Percentiles rank a stretch among this genome's conserved stretches.
Conservation (phyloP, 37 sponge, comb jelly and placozoan genomes). For the Diacarnus erythraeanus region DNA sequence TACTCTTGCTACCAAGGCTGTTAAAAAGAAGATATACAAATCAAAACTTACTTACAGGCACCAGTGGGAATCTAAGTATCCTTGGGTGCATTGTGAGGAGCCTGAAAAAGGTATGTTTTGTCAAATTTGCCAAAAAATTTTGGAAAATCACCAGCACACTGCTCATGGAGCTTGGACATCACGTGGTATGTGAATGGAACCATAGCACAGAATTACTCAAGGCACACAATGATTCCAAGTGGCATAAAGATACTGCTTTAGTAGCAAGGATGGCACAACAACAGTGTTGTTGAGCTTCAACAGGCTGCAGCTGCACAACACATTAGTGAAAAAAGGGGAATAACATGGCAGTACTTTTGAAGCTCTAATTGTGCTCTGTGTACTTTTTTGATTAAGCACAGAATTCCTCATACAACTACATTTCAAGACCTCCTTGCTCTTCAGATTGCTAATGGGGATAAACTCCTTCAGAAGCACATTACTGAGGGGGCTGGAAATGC, state of each 20-base stretch:
- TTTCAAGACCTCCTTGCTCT: conserved; percentile 23
- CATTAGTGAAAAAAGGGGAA: neutral
- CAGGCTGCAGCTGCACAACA: neutral
- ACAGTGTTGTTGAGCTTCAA: neutral
- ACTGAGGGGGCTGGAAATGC: conserved; percentile 25
- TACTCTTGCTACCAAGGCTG: too few relatives aligned
- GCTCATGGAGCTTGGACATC: conserved; percentile 24
- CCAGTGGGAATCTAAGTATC: neutral
- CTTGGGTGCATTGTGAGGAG: neutral
- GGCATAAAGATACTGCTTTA: conserved; percentile 15
- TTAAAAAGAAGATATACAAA: neutral
- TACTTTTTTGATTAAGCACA: conserved; percentile 40
- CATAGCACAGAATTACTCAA: conserved; percentile 25
- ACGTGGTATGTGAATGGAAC: conserved; percentile 10
- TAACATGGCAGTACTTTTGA: conserved; percentile 1
- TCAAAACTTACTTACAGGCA: neutral
- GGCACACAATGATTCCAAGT: conserved; percentile 22
- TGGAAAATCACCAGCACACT: conserved; percentile 31
- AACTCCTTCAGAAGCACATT: conserved; percentile 4
- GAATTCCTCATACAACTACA: conserved; percentile 44
- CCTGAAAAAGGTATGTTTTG: conserved; percentile 33
- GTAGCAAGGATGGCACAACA: neutral
- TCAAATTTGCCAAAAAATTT: neutral
- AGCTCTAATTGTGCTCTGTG: conserved; percentile 22
- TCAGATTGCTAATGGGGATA: conserved; percentile 37